A percentile compares a stretch with the other conserved stretches of the same genome.
Evolutionary conservation across 2,888 invertebrate genomes (phyloP).

Genomic region (Eupeodes luniger): DNA sequence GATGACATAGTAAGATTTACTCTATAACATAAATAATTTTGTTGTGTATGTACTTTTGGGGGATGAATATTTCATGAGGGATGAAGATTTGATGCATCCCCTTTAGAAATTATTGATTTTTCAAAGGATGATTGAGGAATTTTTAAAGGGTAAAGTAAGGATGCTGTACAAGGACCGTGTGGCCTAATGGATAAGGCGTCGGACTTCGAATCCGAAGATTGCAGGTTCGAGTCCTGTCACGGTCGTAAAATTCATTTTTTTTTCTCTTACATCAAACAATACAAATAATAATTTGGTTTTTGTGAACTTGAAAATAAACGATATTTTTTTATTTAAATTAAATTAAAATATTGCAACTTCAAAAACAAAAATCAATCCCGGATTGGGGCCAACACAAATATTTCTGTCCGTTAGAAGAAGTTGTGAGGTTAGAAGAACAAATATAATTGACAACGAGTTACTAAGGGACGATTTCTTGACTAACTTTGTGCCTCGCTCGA

Average conservation of each 20-base stretch:
- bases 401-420: no score
- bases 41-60: no score
- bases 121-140: conserved; percentile 23
- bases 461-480: no score
- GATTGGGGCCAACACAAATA: no score
- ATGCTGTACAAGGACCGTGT: conserved; percentile 75
- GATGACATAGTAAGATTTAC: no score
- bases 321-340: neutral
- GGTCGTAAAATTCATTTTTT: conserved; percentile 43
- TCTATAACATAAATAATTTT: no score
- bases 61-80: neutral
- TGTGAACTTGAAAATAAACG: neutral
- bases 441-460: no score
- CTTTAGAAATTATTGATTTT: conserved; percentile 60
- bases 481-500: no score
- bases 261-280: neutral
- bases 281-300: neutral
- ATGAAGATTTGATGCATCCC: neutral
- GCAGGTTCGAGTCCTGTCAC: conserved; percentile 77
- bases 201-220: conserved; percentile 77
- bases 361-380: no score
- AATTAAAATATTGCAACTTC: no score
- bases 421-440: no score
- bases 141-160: conserved; percentile 28
- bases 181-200: conserved; percentile 77